A percentile compares a stretch with the other conserved stretches of the same genome.
phyloP scores from a whole-genome alignment of 2,888 invertebrate genomes.

The Seladonia tumulorum region DNA sequence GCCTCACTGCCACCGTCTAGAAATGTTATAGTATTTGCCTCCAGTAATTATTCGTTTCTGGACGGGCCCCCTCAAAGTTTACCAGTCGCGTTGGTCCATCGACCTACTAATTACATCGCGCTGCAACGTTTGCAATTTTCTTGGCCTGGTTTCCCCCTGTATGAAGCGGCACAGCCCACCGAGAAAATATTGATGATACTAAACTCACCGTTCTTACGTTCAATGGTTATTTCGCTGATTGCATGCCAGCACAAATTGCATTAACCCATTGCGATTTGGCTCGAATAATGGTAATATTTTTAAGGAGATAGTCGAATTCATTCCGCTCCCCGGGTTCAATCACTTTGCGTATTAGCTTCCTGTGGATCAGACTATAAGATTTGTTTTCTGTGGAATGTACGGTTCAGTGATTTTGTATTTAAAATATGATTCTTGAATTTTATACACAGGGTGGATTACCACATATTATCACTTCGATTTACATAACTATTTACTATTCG shows the following conservation, averaged over 20 bases:
- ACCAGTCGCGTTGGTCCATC: slow-evolving; percentile 49
- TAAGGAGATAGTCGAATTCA: background rate
- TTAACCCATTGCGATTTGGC: slow-evolving; percentile 5
- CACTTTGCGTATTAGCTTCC: background rate
- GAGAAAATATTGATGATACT: background rate
- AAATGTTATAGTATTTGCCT: slow-evolving; percentile 79
- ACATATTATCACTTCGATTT: no score
- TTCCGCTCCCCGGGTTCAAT: background rate
- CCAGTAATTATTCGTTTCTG: slow-evolving; percentile 75
- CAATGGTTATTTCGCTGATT: background rate
- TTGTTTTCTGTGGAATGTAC: background rate
- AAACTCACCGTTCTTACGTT: background rate
- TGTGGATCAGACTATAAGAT: background rate
- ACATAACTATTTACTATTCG: no score
- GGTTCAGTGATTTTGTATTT: no score
- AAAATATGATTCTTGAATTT: no score
- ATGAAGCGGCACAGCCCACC: background rate
- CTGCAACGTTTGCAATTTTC: slow-evolving; percentile 34
- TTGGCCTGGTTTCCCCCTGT: background rate
- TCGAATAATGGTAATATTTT: slow-evolving; percentile 7
- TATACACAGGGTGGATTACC: no score
- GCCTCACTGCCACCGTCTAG: slow-evolving; percentile 57
- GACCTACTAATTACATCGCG: slow-evolving; percentile 78
- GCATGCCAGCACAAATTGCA: slow-evolving; percentile 10
- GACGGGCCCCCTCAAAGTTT: slow-evolving; percentile 64